Evolutionary conservation across 2,113 vertebrate genomes (phyloP), one percentile per base, ranked within the genome.

Genomic region (Oncorhynchus tshawytscha): DNA sequence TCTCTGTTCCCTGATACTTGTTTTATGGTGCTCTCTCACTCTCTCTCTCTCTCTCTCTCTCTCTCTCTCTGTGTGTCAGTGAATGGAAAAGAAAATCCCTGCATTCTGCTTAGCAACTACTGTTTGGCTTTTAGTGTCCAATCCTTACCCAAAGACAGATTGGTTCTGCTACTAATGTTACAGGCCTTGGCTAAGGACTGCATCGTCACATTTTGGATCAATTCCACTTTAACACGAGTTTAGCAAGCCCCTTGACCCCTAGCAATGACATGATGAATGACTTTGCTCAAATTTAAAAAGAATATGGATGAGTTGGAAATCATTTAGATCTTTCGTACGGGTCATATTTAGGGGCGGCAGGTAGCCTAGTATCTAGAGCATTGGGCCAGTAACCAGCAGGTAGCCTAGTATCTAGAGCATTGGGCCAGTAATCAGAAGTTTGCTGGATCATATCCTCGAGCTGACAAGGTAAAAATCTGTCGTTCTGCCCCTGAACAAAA

Each of bases 1-100:
- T 0, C 76, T 77, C 73, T 27, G 67, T 74, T 84, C 80, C 77
- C 73, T 39, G 73, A 86, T 27, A 71, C 76, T 81, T 74, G 74
- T 74, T 86, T 89, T 81, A 85, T 87, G 77, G 29, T 70, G 20
- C 29, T 73, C 51, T 20, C 34, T 34, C 34, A 7, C 31, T 31
- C 5, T 31, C 31, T 31, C 5, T 5, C 29, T 31, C 4, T 31
- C 29, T 5, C 4, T 31, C 4, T 31, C 1, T 31, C 29, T 31
- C 29, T 31, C 4, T 31, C 1, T 31, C 5, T 31, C 29, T 72
- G 70, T 45, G 60, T 57, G 71, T 72, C 65, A 75, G 74, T 81
- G 78, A 86, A 77, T 85, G 87, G 83, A 88, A 87, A 88, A 86
- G 76, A 72, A 79, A 85, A 81, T 75, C 69, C 54, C 24, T 71